Evolutionary conservation across 2,888 invertebrate genomes (phyloP).

Genomic region (Altica lythri): DNA sequence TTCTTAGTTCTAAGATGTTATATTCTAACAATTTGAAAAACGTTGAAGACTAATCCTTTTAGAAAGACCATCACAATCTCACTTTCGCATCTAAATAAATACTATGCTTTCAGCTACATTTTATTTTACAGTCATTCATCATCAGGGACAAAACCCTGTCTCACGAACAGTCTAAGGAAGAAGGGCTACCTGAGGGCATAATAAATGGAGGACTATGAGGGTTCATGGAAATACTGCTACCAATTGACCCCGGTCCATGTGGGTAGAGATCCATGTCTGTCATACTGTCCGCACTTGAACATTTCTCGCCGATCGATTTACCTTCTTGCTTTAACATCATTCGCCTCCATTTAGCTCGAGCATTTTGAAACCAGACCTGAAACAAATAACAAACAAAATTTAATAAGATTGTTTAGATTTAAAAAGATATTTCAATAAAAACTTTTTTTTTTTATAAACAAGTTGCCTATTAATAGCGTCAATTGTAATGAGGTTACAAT

Average conservation of each 20-base stretch:
- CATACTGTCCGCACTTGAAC: conserved; percentile 67
- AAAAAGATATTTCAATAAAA: no score
- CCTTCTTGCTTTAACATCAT: conserved; percentile 83
- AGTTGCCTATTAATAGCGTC: no score
- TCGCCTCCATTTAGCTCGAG: conserved; percentile 90
- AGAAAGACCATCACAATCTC: conserved; percentile 38
- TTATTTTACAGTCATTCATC: conserved; percentile 9
- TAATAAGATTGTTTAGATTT: no score
- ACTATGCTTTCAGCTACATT: conserved; percentile 27
- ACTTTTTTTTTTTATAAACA: no score
- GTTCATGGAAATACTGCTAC: conserved; percentile 67
- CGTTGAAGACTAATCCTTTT: conserved; percentile 4
- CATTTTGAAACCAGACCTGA: conserved; percentile 97
- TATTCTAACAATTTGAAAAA: conserved; percentile 7
- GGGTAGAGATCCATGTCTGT: conserved; percentile 67
- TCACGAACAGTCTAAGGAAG: conserved; percentile 77
- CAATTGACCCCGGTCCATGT: conserved; percentile 63
- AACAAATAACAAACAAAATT: conserved; percentile 53
- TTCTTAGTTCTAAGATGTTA: no score
- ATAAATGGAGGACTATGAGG: conserved; percentile 75
- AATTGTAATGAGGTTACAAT: no score
- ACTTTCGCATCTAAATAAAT: conserved; percentile 40
- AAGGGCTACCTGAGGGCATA: conserved; percentile 71
- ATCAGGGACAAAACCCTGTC: conserved; percentile 13
- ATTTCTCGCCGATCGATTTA: conserved; percentile 71